Conservation (phyloP, 2,113 vertebrate species). For the Narcine bancroftii region DNA sequence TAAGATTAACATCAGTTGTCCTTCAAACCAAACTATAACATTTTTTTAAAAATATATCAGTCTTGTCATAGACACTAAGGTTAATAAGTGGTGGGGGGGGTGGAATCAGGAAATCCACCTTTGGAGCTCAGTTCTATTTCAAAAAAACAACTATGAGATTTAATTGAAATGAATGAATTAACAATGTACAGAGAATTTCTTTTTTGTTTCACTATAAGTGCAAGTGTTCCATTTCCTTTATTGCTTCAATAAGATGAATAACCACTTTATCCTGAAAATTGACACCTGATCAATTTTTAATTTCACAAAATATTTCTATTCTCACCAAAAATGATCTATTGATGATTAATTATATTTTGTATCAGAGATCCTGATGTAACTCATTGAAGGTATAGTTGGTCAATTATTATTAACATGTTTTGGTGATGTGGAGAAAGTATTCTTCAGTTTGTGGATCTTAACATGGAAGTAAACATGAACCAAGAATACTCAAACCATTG, state of each 20-base stretch:
- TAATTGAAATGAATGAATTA: neutral
- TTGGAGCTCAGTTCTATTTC: neutral
- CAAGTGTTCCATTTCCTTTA: neutral
- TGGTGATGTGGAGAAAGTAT: neutral
- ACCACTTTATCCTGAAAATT: neutral
- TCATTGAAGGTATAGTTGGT: neutral
- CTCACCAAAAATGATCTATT: neutral
- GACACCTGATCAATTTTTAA: neutral
- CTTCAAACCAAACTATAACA: neutral
- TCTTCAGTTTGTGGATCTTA: constrained; percentile 10
- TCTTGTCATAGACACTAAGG: too few relatives aligned
- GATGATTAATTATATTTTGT: neutral
- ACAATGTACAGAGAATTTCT: neutral
- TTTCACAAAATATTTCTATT: neutral
- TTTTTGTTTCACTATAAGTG: neutral
- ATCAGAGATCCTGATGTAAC: neutral
- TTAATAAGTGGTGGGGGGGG: too few relatives aligned
- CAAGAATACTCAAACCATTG: neutral
- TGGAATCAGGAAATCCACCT: neutral
- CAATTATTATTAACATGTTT: neutral
- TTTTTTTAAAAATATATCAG: neutral
- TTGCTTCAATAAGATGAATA: neutral
- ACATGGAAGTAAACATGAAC: neutral
- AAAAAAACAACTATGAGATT: neutral
- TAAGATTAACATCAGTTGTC: neutral